phyloP scores from a whole-genome alignment of 2,113 vertebrate species.

The Etia nguti region DNA sequence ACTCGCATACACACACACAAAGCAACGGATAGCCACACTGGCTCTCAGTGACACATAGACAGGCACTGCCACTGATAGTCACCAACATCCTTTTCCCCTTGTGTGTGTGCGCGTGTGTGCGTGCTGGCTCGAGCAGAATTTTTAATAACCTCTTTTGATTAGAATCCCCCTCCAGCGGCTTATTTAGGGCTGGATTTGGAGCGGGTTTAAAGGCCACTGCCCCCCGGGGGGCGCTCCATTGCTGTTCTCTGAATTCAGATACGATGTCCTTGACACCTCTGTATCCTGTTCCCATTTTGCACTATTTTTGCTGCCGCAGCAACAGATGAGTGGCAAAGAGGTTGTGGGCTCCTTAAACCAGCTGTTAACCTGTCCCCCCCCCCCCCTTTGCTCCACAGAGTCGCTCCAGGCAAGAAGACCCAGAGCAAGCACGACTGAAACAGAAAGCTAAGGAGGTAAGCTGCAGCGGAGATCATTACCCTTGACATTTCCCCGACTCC shows the following conservation, averaged over 20 bases:
- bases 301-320: conserved; percentile 80
- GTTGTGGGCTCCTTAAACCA: conserved; percentile 76
- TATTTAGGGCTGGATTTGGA: conserved; percentile 80
- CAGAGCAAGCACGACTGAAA: conserved; percentile 88
- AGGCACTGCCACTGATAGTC: conserved; percentile 44
- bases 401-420: conserved; percentile 93
- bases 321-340: conserved; percentile 75
- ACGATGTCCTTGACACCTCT: conserved; percentile 80
- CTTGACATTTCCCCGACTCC: conserved; percentile 92
- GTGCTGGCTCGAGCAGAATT: conserved; percentile 65
- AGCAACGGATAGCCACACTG: conserved; percentile 18
- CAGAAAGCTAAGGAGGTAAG: conserved; percentile 96
- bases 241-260: conserved; percentile 76
- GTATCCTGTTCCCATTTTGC: conserved; percentile 76
- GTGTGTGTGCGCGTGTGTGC: conserved; percentile 8
- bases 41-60: conserved; percentile 36
- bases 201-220: conserved; percentile 74
- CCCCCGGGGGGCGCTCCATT: conserved; percentile 72
- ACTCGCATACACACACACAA: not conserved
- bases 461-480: conserved; percentile 87
- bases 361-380: conserved; percentile 84
- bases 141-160: conserved; percentile 79
- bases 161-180: conserved; percentile 70
- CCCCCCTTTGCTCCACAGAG: conserved; percentile 74
- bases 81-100: conserved; percentile 32